Base-by-base conservation (phyloP, 2,888 invertebrate species). In the Chromoteleia sp. region DNA sequence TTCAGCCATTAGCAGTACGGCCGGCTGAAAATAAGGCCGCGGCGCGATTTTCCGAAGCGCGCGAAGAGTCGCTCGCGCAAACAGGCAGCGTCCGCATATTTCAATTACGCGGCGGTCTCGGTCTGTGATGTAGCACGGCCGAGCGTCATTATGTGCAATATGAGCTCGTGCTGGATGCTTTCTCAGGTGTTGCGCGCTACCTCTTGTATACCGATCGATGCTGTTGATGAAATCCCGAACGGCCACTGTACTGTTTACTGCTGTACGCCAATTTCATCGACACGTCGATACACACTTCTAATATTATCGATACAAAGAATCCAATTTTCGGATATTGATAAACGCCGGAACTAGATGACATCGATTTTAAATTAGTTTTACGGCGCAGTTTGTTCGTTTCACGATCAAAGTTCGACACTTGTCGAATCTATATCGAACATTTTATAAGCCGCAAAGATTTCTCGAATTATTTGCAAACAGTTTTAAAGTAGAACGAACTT, bases 141-240 rank as follows among this genome's bases (percentile, higher is more conserved):
- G 85, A 84, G 84, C 86, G 59, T 89, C 88, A 89, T 89, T 89
- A 89, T 86, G 82, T 86, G 86, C 88, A 88, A 88, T 89, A 88
- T 87, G 86, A 88, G 87, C 87, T 86, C 86, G 86, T 84, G 88
- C 87, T 88, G 78, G 87, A 83, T 87, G 85, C 85, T 83, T 82
- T 83, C 85, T 83, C 71, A 80, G 81, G 70, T 75, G 78, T 73
- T 79, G 67, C 71, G 67, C 71, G 84, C 82, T 85, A 82, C 80
- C 73, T 77, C 81, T 81, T 80, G 80, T 80, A 61, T 63, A 50
- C 75, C 77, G 80, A 81, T 83, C 83, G 70, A 77, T 83, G 48
- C 70, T 61, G 77, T 54, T 80, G 59, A 76, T 81, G 71, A 75
- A 68, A 83, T 74, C 74, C 74, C 65, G 68, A 81, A 73, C 81